Base-by-base conservation (phyloP, 2,797 vertebrate genomes). In the Tympanoctomys barrerae region DNA sequence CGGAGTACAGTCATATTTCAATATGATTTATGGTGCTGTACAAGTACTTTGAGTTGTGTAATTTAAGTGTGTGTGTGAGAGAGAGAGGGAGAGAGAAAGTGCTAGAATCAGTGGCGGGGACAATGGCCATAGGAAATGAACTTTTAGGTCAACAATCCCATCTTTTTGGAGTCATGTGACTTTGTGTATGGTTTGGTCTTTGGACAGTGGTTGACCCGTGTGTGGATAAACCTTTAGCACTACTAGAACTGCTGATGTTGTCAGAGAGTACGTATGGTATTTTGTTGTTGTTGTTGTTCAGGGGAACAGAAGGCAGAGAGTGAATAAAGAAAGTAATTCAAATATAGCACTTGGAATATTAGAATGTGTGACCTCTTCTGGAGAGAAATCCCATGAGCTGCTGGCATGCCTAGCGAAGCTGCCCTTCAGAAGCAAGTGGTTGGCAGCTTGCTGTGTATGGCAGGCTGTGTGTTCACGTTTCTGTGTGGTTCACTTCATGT, bases 11-110 rank as follows among this genome's bases (percentile, higher is more conserved):
- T 77, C 81, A 33, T 89, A 70, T 71, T 97, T 18, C 33, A 82
- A 82, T 75, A 75, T 62, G 66, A 88, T 77, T 91, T 73, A 73
- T 11, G 91, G 4, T 93, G 46, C 4, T 93, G 4, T 89, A 68
- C 85, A 85, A 96, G 2, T 46, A 1, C 39, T 12, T 84, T 84
- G 93, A 89, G 19, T 93, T 94, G 31, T 36, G 14, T 83, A 57
- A 28, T 90, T 36, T 68, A 4, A 81, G 8, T 46, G 36, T n/a
- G 42, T 31, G 28, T 71, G 66, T 61, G 39, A 39, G 39, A 39
- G 14, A 14, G 4, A 70, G n/a, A 33, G 0, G n/a, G 19, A 19
- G 21, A 7, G 13, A 49, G 3, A 46, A 12, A 87, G n/a, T 14
- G n/a, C 19, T 21, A 61, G 57, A 9, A 42, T 3, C 1, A 33